Evolutionary conservation across 30 jellyfish, hydroid and myxozoan species (phyloP), one percentile per base, ranked within the genome.

Genomic region (Aurelia coerulea): DNA sequence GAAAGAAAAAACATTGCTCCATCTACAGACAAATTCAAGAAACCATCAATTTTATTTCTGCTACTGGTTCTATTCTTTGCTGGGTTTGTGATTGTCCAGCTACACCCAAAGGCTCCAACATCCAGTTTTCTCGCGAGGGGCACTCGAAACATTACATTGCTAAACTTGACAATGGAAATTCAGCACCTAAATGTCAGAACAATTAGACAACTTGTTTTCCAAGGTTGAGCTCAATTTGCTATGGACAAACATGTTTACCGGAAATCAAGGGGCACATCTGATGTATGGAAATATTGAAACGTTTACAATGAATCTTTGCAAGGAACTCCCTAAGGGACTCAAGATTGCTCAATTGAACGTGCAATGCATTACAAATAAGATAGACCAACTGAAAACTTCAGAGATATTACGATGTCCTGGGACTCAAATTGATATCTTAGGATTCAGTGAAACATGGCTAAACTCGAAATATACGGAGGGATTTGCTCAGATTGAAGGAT

Each of bases 401-500:
- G 72, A 74, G 72, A 74, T 71, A 71, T 50, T 33, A 71, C 81
- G 65, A 71, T 71, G 81, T 71, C 81, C 65, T 71, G 81, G 81
- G 65, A 41, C 81, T 74, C 84, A 74, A 74, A 54, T 52, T 74
- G 84, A 74, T 49, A 52, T 74, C 51, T 56, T 77, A 60, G 78
- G 88, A n/a, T 42, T 60, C 76, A 77, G 78, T 62, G 88, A 77
- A 52, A 77, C 78, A 59, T 77, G 88, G 6, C 66, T 37, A 77
- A 63, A 77, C 39, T 59, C 53, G 65, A 77, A 42, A 17, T 56
- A 56, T 58, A 52, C 9, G 76, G 88, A 77, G 76, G 88, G 78
- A 60, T 42, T 29, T 59, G 66, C 67, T 59, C 76, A 77, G 78
- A 63, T 59, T 41, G 31, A 73, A 41, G 83, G 83, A 32, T 73